A percentile compares a stretch with the other conserved stretches of the same genome.
phyloP scores from a whole-genome alignment of 92 coral and sea anemone genomes.

The Meandrina meandrites region DNA sequence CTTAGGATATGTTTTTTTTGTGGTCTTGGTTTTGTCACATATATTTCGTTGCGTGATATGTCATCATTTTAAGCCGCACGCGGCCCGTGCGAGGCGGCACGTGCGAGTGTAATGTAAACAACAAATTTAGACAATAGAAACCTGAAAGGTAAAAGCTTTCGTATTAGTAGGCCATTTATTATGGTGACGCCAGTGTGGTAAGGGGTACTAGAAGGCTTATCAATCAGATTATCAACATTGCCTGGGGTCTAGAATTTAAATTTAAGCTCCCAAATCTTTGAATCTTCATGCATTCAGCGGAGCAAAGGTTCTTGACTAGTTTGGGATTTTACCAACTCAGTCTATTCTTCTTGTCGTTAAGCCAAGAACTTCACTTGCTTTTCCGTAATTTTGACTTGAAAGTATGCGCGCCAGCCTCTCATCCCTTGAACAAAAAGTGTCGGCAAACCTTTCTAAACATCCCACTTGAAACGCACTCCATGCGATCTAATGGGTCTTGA shows the following conservation, averaged over 20 bases:
- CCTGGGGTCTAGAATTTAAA: too few relatives aligned
- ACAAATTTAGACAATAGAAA: not conserved
- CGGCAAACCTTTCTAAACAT: not conserved
- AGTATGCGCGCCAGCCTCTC: not conserved
- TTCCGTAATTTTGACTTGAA: not conserved
- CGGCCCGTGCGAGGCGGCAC: too few relatives aligned
- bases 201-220: not conserved
- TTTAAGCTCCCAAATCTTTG: too few relatives aligned
- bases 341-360: not conserved
- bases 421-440: not conserved
- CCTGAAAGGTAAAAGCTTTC: not conserved
- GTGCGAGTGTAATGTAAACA: not conserved
- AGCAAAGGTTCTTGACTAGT: too few relatives aligned
- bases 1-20: not conserved
- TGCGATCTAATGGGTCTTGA: not conserved
- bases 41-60: not conserved
- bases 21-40: not conserved
- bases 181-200: not conserved
- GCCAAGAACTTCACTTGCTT: not conserved
- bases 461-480: not conserved
- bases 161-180: not conserved
- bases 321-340: too few relatives aligned
- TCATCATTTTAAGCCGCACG: not conserved
- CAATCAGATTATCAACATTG: not conserved
- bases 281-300: not conserved